Conservation (phyloP, 2,113 vertebrate species). For the Sisor rabdophorus region DNA sequence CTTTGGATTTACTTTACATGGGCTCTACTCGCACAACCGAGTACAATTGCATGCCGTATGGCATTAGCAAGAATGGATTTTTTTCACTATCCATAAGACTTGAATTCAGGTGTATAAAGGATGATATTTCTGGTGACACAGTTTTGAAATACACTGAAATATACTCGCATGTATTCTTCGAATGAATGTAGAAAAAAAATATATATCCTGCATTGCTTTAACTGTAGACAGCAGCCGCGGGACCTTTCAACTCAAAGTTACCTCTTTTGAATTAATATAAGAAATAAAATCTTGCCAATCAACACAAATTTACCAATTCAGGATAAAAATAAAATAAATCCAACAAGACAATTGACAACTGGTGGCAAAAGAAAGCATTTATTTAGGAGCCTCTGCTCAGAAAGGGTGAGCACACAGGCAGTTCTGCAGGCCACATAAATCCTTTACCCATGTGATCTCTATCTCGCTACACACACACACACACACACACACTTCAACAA, state of each 20-base stretch:
- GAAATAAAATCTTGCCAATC: neutral
- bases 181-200: too few relatives aligned
- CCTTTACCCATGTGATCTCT: neutral
- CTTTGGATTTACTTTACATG: too few relatives aligned
- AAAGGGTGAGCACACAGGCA: neutral
- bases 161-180: too few relatives aligned
- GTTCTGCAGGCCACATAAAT: neutral
- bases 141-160: too few relatives aligned
- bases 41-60: too few relatives aligned
- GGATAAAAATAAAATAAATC: neutral
- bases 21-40: too few relatives aligned
- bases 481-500: neutral
- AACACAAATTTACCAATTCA: constrained; percentile 11
- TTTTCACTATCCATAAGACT: too few relatives aligned
- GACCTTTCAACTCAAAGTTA: neutral
- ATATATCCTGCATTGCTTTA: too few relatives aligned
- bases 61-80: too few relatives aligned
- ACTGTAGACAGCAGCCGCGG: too few relatives aligned
- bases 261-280: neutral
- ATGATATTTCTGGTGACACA: too few relatives aligned
- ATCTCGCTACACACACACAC: neutral
- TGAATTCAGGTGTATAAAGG: too few relatives aligned
- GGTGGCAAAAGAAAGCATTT: neutral
- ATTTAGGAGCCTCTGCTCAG: neutral
- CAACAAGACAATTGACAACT: neutral